A percentile compares a stretch with the other conserved stretches of the same genome.
Conservation (phyloP, 1,140 invertebrate species). For the Papilio machaon region DNA sequence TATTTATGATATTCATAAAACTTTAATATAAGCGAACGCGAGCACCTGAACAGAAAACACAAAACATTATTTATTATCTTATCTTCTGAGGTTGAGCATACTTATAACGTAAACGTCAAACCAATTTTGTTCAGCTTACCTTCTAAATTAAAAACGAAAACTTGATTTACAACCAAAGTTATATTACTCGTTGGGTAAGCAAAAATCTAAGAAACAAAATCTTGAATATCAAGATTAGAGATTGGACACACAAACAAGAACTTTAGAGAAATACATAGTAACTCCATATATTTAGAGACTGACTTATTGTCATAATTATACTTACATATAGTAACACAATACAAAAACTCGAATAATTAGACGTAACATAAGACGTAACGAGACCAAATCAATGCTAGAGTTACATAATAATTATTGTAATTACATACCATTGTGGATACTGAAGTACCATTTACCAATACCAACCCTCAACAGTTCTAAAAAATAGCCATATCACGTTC, state of each 20-base stretch:
- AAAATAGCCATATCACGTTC: too few species aligned
- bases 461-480: too few species aligned
- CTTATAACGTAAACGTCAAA: slow-evolving; percentile 22
- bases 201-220: not conserved
- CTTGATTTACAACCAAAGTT: slow-evolving; percentile 16
- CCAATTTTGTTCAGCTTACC: slow-evolving; percentile 15
- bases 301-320: not conserved
- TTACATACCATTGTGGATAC: too few species aligned
- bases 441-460: too few species aligned
- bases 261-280: not conserved
- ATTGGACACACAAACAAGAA: not conserved
- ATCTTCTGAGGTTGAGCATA: slow-evolving; percentile 19
- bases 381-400: too few species aligned
- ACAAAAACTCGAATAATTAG: too few species aligned
- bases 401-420: too few species aligned
- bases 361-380: too few species aligned
- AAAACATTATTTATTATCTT: slow-evolving; percentile 14
- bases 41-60: slow-evolving; percentile 23
- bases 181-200: not conserved
- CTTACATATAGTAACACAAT: too few species aligned
- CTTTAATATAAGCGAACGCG: slow-evolving; percentile 18
- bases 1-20: slow-evolving; percentile 15
- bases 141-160: slow-evolving; percentile 19
- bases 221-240: not conserved
- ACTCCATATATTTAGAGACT: not conserved